phyloP scores from a whole-genome alignment of 2,797 vertebrate species.

The Sternarchorhynchus goeldii region DNA sequence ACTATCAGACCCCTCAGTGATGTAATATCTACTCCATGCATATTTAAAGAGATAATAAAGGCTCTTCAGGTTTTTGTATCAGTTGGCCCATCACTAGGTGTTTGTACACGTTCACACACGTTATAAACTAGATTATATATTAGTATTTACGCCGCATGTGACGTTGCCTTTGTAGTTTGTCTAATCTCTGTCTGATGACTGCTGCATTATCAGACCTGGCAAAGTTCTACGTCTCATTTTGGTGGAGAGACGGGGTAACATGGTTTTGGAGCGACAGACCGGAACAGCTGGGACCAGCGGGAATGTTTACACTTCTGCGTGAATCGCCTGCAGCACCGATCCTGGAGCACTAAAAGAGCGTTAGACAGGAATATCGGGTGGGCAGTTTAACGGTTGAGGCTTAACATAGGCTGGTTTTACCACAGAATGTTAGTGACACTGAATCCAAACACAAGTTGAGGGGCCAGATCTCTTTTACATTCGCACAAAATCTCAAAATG shows the following conservation, averaged over 20 bases:
- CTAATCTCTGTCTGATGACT: not conserved
- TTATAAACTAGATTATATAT: slow-evolving; percentile 19
- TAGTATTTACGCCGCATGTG: slow-evolving; percentile 37
- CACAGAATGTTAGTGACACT: too few species aligned
- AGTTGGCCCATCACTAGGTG: not conserved
- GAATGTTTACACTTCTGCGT: not conserved
- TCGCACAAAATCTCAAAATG: too few species aligned
- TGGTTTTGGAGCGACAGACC: not conserved
- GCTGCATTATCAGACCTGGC: slow-evolving; percentile 19
- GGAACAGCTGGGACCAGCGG: not conserved
- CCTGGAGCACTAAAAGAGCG: too few species aligned
- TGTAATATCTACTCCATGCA: slow-evolving; percentile 59
- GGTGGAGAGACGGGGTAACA: not conserved
- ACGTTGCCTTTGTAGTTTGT: slow-evolving; percentile 27
- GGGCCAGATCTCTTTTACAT: too few species aligned
- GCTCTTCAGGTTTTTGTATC: slow-evolving; percentile 34
- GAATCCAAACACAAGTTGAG: too few species aligned
- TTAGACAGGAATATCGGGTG: too few species aligned
- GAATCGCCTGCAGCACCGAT: not conserved
- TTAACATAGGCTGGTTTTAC: too few species aligned
- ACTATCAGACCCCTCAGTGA: slow-evolving; percentile 47
- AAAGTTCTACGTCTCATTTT: not conserved
- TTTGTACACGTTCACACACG: slow-evolving; percentile 6
- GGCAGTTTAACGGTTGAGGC: too few species aligned
- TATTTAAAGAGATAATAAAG: slow-evolving; percentile 65